A percentile compares a stretch with the other conserved stretches of the same genome.
Conservation (phyloP, 2,797 vertebrate genomes). For the Falco rusticolus region DNA sequence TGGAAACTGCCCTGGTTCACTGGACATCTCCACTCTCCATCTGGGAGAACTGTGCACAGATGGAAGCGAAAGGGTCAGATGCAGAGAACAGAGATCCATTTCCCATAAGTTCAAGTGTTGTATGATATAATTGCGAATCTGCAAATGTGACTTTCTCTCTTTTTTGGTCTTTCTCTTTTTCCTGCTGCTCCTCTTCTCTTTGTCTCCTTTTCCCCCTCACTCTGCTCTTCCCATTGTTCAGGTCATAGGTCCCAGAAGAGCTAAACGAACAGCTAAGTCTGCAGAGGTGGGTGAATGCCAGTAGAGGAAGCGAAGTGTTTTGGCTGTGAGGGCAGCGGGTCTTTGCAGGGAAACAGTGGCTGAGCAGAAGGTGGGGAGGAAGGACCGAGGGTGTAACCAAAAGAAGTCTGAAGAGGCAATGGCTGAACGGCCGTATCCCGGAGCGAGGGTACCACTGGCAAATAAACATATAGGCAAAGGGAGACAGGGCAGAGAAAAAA, state of each 20-base stretch:
- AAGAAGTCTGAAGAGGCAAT: neutral
- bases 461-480: neutral
- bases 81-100: constrained; percentile 55
- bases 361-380: neutral
- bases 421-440: neutral
- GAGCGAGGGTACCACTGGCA: neutral
- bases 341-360: neutral
- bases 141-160: constrained; percentile 39
- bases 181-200: neutral
- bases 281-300: neutral
- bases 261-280: neutral
- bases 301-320: neutral
- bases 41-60: constrained; percentile 55
- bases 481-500: neutral
- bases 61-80: constrained; percentile 53
- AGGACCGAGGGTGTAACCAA: neutral
- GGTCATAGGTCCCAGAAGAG: constrained; percentile 45
- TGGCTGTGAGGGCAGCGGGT: neutral
- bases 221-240: neutral
- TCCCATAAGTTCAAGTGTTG: constrained; percentile 46
- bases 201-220: constrained; percentile 30
- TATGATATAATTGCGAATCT: constrained; percentile 69
- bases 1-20: constrained; percentile 56
- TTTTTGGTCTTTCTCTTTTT: constrained; percentile 43
- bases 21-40: constrained; percentile 57